Conservation (phyloP, 2,888 invertebrate species). For the Lathronympha strigana region DNA sequence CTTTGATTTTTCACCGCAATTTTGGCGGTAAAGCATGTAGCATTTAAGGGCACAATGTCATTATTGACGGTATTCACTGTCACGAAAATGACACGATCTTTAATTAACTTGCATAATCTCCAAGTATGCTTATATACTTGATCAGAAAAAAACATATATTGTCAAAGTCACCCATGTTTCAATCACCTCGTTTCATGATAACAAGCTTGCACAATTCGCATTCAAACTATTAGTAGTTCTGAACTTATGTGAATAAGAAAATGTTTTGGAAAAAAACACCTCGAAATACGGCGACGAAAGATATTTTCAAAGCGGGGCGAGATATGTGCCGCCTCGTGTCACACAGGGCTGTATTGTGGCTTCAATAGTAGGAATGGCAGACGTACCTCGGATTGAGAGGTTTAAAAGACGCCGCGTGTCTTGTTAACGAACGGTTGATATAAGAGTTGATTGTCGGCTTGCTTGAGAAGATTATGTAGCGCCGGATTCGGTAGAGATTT, state of each 20-base stretch:
- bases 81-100: too few species aligned
- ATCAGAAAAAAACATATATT: too few species aligned
- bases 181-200: background rate
- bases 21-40: too few species aligned
- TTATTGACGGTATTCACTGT: too few species aligned
- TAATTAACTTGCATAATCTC: too few species aligned
- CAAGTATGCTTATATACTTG: too few species aligned
- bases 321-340: constrained; percentile 30
- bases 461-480: background rate
- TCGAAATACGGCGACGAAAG: constrained; percentile 18
- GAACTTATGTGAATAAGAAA: constrained; percentile 28
- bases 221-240: constrained; percentile 32
- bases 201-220: constrained; percentile 11
- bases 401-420: constrained; percentile 22
- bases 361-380: constrained; percentile 24
- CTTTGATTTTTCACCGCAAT: background rate
- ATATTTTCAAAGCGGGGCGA: constrained; percentile 29
- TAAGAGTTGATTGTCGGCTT: constrained; percentile 22
- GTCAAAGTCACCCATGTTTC: background rate
- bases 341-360: constrained; percentile 31
- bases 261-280: constrained; percentile 30
- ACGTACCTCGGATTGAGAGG: constrained; percentile 22
- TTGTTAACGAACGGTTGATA: constrained; percentile 36
- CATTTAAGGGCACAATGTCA: too few species aligned
- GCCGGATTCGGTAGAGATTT: too few species aligned